Evolutionary conservation across 2,797 vertebrate genomes (phyloP).

Genomic region (Crossoptilon crossoptilon): DNA sequence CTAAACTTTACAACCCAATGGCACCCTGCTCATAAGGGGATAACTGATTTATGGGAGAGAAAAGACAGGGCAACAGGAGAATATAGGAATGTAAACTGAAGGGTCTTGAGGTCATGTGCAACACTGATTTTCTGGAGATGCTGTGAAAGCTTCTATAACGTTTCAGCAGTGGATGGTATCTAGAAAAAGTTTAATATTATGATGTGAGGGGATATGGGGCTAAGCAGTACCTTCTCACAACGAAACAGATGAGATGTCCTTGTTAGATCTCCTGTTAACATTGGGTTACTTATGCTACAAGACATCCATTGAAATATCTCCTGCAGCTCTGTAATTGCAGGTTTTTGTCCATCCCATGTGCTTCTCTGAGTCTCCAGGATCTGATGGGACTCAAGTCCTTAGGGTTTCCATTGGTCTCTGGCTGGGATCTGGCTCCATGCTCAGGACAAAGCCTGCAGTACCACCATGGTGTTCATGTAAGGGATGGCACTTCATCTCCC

Average conservation of each 20-base stretch:
- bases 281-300: neutral
- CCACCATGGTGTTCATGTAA: accelerated
- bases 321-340: accelerated
- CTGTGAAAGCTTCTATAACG: neutral
- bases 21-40: neutral
- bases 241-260: neutral
- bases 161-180: neutral
- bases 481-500: constrained; percentile 44
- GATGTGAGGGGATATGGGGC: neutral
- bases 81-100: neutral
- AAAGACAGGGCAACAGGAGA: neutral
- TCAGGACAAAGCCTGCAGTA: neutral
- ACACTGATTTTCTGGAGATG: neutral
- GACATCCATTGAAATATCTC: neutral
- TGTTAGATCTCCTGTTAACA: accelerated
- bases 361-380: neutral
- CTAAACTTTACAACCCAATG: constrained; percentile 6
- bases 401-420: neutral
- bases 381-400: accelerated
- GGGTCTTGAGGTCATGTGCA: neutral
- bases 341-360: accelerated
- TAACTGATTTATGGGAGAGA: constrained; percentile 36
- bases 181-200: neutral
- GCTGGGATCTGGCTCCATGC: neutral
- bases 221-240: neutral